A percentile compares a stretch with the other conserved stretches of the same genome.
Conservation (phyloP, 1,140 invertebrate genomes). For the Aleiodes sp. region DNA sequence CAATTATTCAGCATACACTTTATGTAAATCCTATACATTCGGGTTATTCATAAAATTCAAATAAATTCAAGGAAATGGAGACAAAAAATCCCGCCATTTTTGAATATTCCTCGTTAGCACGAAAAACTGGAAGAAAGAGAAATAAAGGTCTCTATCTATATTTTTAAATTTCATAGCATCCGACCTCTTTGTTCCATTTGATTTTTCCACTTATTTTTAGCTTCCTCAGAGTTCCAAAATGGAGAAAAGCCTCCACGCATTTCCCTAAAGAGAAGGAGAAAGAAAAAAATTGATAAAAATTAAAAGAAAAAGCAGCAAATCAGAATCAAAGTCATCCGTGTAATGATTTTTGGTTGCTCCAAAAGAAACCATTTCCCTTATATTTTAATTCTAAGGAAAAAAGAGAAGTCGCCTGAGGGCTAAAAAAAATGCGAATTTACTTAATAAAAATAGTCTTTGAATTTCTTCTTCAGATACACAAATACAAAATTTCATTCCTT, state of each 20-base stretch:
- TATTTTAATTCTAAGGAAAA: too few species aligned
- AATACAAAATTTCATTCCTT: background rate
- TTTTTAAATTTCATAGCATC: background rate
- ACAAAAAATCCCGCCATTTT: background rate
- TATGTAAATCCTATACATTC: background rate
- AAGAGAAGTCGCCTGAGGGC: too few species aligned
- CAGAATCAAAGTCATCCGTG: too few species aligned
- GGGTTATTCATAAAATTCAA: slow-evolving; percentile 28
- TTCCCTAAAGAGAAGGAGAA: background rate
- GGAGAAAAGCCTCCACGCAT: too few species aligned
- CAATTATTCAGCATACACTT: background rate
- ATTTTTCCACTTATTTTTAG: too few species aligned
- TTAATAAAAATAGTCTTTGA: background rate
- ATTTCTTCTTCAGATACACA: background rate
- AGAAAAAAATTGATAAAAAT: background rate
- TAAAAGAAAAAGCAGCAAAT: too few species aligned
- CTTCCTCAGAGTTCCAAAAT: slow-evolving; percentile 17
- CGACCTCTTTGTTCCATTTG: too few species aligned
- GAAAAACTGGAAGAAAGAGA: background rate
- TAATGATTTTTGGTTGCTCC: too few species aligned
- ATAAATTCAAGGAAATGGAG: background rate
- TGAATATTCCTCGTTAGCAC: background rate
- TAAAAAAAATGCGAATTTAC: too few species aligned
- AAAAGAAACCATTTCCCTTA: too few species aligned
- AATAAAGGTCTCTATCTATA: background rate